phyloP scores from a whole-genome alignment of 2,113 vertebrate species.

The Platichthys flesus region DNA sequence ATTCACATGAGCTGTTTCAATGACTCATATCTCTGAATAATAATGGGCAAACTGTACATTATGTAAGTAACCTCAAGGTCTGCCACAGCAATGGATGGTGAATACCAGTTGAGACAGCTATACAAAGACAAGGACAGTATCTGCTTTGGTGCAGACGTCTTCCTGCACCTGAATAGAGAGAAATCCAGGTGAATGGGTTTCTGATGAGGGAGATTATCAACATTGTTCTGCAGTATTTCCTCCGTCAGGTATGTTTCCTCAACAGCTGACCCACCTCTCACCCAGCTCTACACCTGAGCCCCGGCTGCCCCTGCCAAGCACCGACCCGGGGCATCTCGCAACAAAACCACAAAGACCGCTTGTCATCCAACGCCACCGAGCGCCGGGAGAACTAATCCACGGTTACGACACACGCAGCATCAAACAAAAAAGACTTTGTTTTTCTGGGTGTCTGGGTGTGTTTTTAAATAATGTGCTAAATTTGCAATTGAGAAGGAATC shows the following conservation, averaged over 20 bases:
- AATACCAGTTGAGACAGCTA: constrained; percentile 25
- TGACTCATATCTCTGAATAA: constrained; percentile 16
- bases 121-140: constrained; percentile 56
- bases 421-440: background rate
- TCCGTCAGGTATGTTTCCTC: constrained; percentile 20
- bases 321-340: constrained; percentile 30
- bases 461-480: constrained; percentile 38
- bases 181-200: constrained; percentile 48
- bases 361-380: constrained; percentile 10
- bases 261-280: constrained; percentile 69
- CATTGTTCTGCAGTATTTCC: constrained; percentile 52
- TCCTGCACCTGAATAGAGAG: constrained; percentile 50
- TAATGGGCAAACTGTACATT: constrained; percentile 12
- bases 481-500: constrained; percentile 26
- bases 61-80: constrained; percentile 19
- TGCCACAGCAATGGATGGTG: constrained; percentile 3
- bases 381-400: constrained; percentile 25
- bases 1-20: background rate
- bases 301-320: constrained; percentile 32
- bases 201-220: constrained; percentile 61
- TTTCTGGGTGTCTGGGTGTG: constrained; percentile 22
- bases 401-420: constrained; percentile 3
- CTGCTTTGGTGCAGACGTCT: constrained; percentile 32
- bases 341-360: constrained; percentile 45
- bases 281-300: constrained; percentile 41